These are phyloP conservation scores for Lasioglossum marginatum DNA, from an alignment of 2,888 invertebrate species.

Conservation along the genomic window DNA sequence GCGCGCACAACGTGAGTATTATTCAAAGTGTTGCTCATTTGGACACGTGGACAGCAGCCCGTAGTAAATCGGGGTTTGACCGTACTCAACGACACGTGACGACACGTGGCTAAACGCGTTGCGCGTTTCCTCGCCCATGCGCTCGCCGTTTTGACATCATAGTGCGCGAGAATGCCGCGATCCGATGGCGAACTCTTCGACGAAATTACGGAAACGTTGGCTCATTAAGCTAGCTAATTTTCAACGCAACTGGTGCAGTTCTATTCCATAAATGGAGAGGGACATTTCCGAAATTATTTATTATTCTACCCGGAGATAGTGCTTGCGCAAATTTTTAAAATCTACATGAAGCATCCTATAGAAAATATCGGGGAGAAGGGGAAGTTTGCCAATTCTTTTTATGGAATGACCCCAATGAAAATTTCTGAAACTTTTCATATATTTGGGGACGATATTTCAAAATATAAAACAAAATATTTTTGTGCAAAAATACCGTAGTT, in stretches of 20 bases:
- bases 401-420: neutral
- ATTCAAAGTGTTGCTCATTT: conserved; percentile 81
- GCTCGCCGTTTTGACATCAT: conserved; percentile 11
- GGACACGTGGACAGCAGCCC: conserved; percentile 71
- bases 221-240: neutral
- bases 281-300: neutral
- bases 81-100: conserved; percentile 81
- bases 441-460: neutral
- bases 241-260: neutral
- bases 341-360: too few species aligned
- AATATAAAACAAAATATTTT: neutral
- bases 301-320: too few species aligned
- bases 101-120: conserved; percentile 77
- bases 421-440: neutral
- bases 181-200: neutral
- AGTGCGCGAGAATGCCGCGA: conserved; percentile 2
- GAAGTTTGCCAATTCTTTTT: neutral
- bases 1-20: conserved; percentile 70
- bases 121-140: conserved; percentile 35
- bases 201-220: neutral
- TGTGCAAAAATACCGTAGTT: neutral
- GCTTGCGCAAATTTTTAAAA: too few species aligned
- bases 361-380: neutral
- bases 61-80: conserved; percentile 78
- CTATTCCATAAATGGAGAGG: neutral